Percentiles rank a stretch among this genome's conserved stretches.
Conservation (phyloP, 2,797 vertebrate species). For the Ciconia nigra region DNA sequence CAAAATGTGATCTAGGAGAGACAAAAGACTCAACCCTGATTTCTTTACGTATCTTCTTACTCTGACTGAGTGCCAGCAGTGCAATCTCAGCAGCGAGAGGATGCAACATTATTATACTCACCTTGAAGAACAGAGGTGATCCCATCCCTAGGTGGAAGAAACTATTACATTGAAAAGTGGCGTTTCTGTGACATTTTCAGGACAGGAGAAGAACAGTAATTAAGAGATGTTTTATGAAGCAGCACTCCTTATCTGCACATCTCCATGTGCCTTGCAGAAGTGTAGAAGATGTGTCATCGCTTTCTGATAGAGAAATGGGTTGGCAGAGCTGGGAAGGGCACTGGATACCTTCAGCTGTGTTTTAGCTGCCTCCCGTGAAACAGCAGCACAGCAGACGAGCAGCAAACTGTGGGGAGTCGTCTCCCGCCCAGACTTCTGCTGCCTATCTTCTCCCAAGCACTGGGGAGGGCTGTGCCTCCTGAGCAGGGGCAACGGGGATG, state of each 20-base stretch:
- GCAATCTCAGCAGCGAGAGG: not conserved
- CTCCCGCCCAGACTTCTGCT: not conserved
- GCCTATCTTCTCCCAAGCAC: not conserved
- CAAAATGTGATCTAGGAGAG: not conserved
- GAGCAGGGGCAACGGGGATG: not conserved
- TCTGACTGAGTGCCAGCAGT: not conserved
- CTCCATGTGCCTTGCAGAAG: not conserved
- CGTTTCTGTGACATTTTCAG: not conserved
- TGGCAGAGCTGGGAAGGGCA: not conserved
- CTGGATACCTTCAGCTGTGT: not conserved
- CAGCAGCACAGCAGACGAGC: not conserved
- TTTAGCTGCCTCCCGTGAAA: not conserved
- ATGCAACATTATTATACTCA: not conserved
- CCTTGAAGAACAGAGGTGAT: not conserved
- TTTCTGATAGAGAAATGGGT: not conserved
- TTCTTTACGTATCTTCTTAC: not conserved
- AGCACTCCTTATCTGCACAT: not conserved
- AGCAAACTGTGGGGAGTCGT: not conserved
- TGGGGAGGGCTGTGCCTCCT: not conserved
- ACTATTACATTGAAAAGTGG: not conserved
- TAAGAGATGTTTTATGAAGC: not conserved
- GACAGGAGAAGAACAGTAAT: not conserved
- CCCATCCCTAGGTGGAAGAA: not conserved
- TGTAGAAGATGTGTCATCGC: not conserved
- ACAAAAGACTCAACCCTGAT: not conserved